These are phyloP conservation scores for Rhopalosiphum maidis DNA, from an alignment of 1,140 invertebrate species.

Conservation along the genomic window DNA sequence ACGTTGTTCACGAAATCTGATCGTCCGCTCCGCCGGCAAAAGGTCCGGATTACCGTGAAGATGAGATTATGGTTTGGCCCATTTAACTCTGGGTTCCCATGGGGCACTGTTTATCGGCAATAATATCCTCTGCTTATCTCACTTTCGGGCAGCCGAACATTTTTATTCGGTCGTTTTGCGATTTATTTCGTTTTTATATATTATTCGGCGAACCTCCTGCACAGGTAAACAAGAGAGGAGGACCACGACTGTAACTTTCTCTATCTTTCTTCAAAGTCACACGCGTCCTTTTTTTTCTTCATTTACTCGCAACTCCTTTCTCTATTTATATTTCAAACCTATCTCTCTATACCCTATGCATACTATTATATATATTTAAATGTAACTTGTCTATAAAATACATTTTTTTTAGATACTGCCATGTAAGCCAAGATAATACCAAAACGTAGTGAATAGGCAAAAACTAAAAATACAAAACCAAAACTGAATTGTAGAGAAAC, in stretches of 20 bases:
- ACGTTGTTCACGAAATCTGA: conserved; percentile 53
- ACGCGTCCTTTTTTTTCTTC: background rate
- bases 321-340: background rate
- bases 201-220: background rate
- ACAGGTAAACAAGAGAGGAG: background rate
- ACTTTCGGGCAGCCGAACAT: conserved; percentile 54
- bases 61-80: conserved; percentile 55
- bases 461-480: background rate
- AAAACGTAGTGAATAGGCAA: background rate
- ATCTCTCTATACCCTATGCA: background rate
- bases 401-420: background rate
- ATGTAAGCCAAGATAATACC: background rate
- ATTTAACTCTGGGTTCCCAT: conserved; percentile 46
- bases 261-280: background rate
- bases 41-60: conserved; percentile 52
- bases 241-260: background rate
- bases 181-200: conserved; percentile 48
- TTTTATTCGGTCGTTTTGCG: conserved; percentile 52
- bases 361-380: background rate
- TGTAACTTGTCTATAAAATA: background rate
- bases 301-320: background rate
- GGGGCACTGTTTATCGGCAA: conserved; percentile 54
- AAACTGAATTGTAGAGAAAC: background rate
- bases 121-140: conserved; percentile 41
- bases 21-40: conserved; percentile 51